A percentile compares a stretch with the other conserved stretches of the same genome.
Conservation (phyloP, 2,888 invertebrate genomes). For the Lasioglossum vierecki region DNA sequence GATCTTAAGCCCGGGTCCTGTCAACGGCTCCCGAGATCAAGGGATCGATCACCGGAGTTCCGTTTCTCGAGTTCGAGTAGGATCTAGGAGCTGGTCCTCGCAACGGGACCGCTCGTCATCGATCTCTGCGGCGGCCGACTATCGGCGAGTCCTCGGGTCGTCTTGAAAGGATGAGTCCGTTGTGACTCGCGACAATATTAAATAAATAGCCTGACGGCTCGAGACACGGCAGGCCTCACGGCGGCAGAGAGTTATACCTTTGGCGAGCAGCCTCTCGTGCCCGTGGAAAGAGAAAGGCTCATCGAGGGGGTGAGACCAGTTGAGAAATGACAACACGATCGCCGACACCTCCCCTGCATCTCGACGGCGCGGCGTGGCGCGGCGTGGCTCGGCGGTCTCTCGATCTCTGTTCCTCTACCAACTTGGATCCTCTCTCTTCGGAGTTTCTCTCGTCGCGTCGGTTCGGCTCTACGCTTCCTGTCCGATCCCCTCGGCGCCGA, state of each 20-base stretch:
- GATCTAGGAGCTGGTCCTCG: slow-evolving; percentile 3
- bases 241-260: slow-evolving; percentile 9
- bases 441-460: neutral
- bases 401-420: slow-evolving; percentile 15
- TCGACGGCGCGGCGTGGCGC: slow-evolving; percentile 6
- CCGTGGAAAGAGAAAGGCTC: slow-evolving; percentile 1
- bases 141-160: slow-evolving; percentile 23
- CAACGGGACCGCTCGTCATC: slow-evolving; percentile 49
- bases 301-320: slow-evolving; percentile 49
- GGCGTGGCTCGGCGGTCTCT: neutral
- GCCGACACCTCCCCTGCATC: slow-evolving; percentile 71
- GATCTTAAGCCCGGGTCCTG: neutral
- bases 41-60: neutral
- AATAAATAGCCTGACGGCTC: slow-evolving; percentile 75
- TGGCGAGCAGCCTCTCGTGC: neutral
- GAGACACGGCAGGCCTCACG: slow-evolving; percentile 60
- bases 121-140: slow-evolving; percentile 56
- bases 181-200: slow-evolving; percentile 76
- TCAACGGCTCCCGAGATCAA: neutral
- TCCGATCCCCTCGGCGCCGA: slow-evolving; percentile 17
- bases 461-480: slow-evolving; percentile 20
- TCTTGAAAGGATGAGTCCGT: slow-evolving; percentile 19
- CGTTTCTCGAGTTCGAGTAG: neutral
- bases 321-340: slow-evolving; percentile 80
- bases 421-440: slow-evolving; percentile 12